Evolutionary conservation across 1,140 invertebrate species (phyloP).

Genomic region (Magallana ariakensis): DNA sequence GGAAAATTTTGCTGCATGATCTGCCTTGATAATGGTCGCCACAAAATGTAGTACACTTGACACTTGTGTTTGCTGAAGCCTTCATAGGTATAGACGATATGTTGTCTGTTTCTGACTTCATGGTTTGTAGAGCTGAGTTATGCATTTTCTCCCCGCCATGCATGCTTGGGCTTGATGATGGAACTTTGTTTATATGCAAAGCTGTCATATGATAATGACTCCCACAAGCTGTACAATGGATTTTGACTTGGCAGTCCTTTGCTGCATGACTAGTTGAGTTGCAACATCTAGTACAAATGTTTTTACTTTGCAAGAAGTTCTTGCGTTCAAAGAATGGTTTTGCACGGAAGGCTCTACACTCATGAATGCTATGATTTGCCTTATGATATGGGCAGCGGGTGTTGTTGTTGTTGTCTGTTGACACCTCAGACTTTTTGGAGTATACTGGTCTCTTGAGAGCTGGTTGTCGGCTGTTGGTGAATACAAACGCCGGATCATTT

Average conservation of each 20-base stretch:
- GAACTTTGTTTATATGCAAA: not conserved
- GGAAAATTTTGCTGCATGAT: too few relatives aligned
- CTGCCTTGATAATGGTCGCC: too few relatives aligned
- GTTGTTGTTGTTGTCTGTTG: too few relatives aligned
- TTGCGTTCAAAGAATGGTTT: not conserved
- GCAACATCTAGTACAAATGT: constrained; percentile 55
- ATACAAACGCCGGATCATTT: not conserved
- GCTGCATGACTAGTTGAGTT: constrained; percentile 47
- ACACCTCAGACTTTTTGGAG: not conserved
- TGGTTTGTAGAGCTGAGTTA: not conserved
- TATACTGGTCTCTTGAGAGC: not conserved
- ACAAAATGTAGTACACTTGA: too few relatives aligned
- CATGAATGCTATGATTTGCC: not conserved
- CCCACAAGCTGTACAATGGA: constrained; percentile 43
- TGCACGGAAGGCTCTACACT: not conserved
- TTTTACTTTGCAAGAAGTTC: not conserved
- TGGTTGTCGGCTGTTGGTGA: too few relatives aligned
- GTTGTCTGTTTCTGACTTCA: constrained; percentile 42
- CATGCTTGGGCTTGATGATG: not conserved
- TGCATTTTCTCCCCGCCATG: not conserved
- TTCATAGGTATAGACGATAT: constrained; percentile 26
- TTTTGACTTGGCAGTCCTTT: constrained; percentile 11
- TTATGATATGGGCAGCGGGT: too few relatives aligned
- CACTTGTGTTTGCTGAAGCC: too few relatives aligned
- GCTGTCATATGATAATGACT: constrained; percentile 42